Base-by-base conservation (phyloP, 2,888 invertebrate species). In the Patella caerulea region DNA sequence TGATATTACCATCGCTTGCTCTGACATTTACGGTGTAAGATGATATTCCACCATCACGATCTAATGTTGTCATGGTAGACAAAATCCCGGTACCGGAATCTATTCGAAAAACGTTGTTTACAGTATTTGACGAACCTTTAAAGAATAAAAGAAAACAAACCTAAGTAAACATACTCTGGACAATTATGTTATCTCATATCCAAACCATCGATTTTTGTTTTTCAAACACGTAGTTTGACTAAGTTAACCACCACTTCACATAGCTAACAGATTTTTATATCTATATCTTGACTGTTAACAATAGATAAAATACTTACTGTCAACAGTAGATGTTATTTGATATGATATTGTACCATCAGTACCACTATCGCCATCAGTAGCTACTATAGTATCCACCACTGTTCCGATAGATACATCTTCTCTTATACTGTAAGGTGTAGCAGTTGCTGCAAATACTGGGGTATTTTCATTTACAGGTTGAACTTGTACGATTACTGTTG, bases 351-450 rank as follows among this genome's bases (percentile, higher is more conserved):
- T 73, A 24, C 82, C 83, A 75, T 81, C 80, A 17, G 29, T 65
- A 15, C 83, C 82, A 17, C 70, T 74, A 56, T 87, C 87, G 29
- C 81, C 72, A 71, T 86, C 85, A 1, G 76, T 78, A 2, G 86
- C 86, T 14, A 70, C 72, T 3, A 83, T 75, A n/a, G 79, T 80
- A 56, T 78, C 24, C 17, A 83, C 29, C 14, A 74, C 24, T 24
- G 79, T 75, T 19, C 79, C 81, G 19, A 81, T 65, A 3, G 78
- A 45, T 9, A 71, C 83, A 5, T 79, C 80, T 77, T 84, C 84
- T 7, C 75, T 29, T n/a, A 84, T 54, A 7, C 78, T 70, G 12
- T 70, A 76, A 9, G 82, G 73, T 71, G 78, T 80, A 1, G 77
- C 24, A n/a, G 73, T 74, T 14, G 75, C 74, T 0, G 59, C 69